Percentiles rank a stretch among this genome's conserved stretches.
Evolutionary conservation across 2,113 vertebrate species (phyloP).

Genomic region (Myxocyprinus asiaticus): DNA sequence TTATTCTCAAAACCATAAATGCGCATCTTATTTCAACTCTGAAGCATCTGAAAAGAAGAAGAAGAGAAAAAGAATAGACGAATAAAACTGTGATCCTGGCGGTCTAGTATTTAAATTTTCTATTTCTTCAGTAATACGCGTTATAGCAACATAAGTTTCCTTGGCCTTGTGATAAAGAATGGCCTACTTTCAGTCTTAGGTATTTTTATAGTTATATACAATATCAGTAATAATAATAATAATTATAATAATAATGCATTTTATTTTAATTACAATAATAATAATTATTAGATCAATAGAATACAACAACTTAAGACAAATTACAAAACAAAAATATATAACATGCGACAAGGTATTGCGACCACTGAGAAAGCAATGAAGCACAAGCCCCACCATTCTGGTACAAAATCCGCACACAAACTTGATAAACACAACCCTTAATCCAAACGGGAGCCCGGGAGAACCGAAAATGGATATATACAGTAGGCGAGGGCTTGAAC

Average conservation of each 20-base stretch:
- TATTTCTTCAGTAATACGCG: neutral
- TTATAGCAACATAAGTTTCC: neutral
- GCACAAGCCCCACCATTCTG: constrained; percentile 53
- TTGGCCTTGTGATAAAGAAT: constrained; percentile 6
- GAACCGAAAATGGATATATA: constrained; percentile 47
- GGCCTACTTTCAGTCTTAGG: neutral
- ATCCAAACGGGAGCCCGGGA: constrained; percentile 50
- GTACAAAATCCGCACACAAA: constrained; percentile 49
- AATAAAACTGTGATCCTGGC: neutral
- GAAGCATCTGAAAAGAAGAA: neutral
- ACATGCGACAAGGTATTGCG: constrained; percentile 27
- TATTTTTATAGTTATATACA: too few relatives aligned
- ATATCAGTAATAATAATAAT: neutral
- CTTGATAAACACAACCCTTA: constrained; percentile 36
- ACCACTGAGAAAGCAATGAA: constrained; percentile 44
- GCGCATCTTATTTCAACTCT: neutral
- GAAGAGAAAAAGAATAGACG: neutral
- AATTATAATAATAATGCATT: neutral
- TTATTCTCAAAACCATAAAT: neutral
- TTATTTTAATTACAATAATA: neutral
- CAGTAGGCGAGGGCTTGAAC: constrained; percentile 41
- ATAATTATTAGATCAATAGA: neutral
- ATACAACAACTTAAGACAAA: neutral
- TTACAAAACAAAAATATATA: constrained; percentile 20
- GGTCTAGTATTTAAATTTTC: neutral